These are phyloP conservation scores for Myripristis jacobus DNA, from an alignment of 2,797 vertebrate species.

Conservation along the genomic window DNA sequence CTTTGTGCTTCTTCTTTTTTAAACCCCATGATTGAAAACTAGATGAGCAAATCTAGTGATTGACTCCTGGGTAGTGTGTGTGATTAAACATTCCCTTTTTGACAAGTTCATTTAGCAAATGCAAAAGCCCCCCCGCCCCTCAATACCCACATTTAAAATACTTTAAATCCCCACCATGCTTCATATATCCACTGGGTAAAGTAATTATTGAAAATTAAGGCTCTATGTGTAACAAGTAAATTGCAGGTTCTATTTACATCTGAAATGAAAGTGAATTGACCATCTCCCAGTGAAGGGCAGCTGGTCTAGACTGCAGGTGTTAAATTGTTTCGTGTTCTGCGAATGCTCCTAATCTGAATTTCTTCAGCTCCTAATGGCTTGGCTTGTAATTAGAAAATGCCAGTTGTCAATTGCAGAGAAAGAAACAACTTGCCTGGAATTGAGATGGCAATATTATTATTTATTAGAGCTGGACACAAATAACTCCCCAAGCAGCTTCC, in stretches of 20 bases:
- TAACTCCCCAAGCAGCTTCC: conserved; percentile 35
- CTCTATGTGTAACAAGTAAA: no score
- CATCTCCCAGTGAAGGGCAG: not conserved
- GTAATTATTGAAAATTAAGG: not conserved
- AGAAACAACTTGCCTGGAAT: conserved; percentile 38
- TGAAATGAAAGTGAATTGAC: not conserved
- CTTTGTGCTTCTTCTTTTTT: not conserved
- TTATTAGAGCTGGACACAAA: conserved; percentile 55
- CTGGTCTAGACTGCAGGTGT: conserved; percentile 1
- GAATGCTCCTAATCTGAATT: conserved; percentile 18
- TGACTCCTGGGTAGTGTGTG: not conserved
- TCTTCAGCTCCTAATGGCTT: conserved; percentile 12
- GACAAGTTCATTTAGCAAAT: not conserved
- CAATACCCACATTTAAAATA: not conserved
- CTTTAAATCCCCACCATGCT: not conserved
- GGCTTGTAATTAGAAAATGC: conserved; percentile 12
- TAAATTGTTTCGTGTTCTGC: conserved; percentile 5
- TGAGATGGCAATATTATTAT: conserved; percentile 27
- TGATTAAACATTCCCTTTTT: not conserved
- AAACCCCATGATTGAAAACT: not conserved
- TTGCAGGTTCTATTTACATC: not conserved
- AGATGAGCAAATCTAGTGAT: not conserved
- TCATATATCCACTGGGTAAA: not conserved
- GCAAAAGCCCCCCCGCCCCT: not conserved
- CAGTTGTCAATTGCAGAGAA: conserved; percentile 33